Base-by-base conservation (phyloP, 2,797 vertebrate genomes). In the Gymnothorax reevesii region DNA sequence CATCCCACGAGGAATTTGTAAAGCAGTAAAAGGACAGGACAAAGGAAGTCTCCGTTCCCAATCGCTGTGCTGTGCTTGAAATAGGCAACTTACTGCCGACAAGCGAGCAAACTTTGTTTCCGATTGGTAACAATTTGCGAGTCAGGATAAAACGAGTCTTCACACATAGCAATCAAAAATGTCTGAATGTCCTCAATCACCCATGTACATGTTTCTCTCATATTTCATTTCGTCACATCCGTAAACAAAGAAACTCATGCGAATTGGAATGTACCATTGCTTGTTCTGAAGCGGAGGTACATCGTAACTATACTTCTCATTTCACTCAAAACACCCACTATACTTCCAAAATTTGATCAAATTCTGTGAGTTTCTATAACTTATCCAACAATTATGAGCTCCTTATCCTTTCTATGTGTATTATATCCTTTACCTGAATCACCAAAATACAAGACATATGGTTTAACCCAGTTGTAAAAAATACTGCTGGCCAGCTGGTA, bases 161-260 rank as follows among this genome's bases (percentile, higher is more conserved):
- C 13, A 33, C 33, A 27, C 71, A 77, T 20, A 42, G 27, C 25
- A 77, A 77, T 49, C 73, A 77, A 77, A 52, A 20, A 77, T 77
- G 13, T 6, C 10, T 77, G 42, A 77, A 49, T 52, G 17, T 77
- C 33, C 42, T 17, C 15, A 52, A 9, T 13, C 27, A 17, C 15
- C 33, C 52, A 55, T 6, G 20, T 80, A 22, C 13, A 80, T 55
- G 2, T 55, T 80, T 80, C 4, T 55, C 52, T 4, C 54, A 80
- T 33, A 17, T 54, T 49, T 54, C 42, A 54, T 84, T 85, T 88
- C 89, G 89, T 91, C 92, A 94, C 88, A 93, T 95, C 93, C 93
- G 93, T 93, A 94, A 94, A 94, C 92, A 94, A 92, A 93, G 84
- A 87, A 80, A 80, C 79, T 89, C 88, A 89, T 85, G 87, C 80